Conservation (phyloP, 1,140 invertebrate genomes). For the Atta colombica region DNA sequence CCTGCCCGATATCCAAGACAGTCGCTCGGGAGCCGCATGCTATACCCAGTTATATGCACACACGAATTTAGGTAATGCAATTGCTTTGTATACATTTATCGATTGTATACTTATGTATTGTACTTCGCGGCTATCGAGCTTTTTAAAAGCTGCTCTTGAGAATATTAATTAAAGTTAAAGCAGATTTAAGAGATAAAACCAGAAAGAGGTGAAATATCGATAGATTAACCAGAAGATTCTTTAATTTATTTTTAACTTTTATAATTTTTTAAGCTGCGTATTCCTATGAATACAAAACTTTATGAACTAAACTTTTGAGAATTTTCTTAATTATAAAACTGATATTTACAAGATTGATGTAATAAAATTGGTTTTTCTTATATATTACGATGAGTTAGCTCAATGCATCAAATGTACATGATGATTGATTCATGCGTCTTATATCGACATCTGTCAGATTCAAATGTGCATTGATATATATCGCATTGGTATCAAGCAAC, state of each 20-base stretch:
- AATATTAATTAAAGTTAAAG: conserved; percentile 31
- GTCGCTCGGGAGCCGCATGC: background rate
- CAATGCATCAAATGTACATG: background rate
- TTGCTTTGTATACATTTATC: conserved; percentile 37
- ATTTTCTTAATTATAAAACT: background rate
- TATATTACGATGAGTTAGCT: too few relatives aligned
- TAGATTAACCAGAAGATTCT: background rate
- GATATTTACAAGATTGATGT: background rate
- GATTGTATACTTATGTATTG: background rate
- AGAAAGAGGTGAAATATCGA: background rate
- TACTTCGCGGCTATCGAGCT: background rate
- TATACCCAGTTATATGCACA: background rate
- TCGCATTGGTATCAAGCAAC: conserved; percentile 14
- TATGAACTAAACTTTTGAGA: background rate
- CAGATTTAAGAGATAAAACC: conserved; percentile 17
- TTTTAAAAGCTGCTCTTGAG: background rate
- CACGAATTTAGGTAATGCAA: conserved; percentile 8
- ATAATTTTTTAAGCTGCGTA: background rate
- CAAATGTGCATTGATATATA: conserved; percentile 15
- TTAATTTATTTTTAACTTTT: background rate
- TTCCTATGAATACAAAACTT: background rate
- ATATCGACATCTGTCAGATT: conserved; percentile 43
- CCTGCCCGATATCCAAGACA: conserved; percentile 67
- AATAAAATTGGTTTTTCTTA: background rate
- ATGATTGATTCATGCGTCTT: conserved; percentile 8